Evolutionary conservation across 1,140 invertebrate species (phyloP).

Genomic region (Ceratosolen fusciceps): DNA sequence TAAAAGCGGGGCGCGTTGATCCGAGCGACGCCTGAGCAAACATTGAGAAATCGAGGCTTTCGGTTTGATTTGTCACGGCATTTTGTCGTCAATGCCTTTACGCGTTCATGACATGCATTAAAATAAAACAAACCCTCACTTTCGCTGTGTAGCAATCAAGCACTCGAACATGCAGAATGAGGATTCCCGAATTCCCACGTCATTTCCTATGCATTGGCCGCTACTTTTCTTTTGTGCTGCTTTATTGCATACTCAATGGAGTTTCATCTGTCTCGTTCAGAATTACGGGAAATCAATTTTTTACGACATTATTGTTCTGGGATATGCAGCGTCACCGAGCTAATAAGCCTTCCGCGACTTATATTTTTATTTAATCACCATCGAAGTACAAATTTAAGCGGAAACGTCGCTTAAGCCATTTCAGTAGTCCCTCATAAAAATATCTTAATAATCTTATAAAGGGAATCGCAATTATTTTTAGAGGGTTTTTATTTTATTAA

Average conservation of each 20-base stretch:
- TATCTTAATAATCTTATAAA: too few relatives aligned
- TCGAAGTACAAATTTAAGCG: too few relatives aligned
- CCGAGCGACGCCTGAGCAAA: background rate
- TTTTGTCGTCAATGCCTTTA: slow-evolving; percentile 35
- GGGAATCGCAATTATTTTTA: too few relatives aligned
- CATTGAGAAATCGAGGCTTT: slow-evolving; percentile 30
- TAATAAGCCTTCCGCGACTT: background rate
- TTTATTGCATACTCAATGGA: slow-evolving; percentile 11
- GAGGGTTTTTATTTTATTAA: too few relatives aligned
- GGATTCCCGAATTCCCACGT: slow-evolving; percentile 18
- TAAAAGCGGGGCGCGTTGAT: background rate
- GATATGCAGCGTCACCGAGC: background rate
- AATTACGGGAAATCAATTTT: background rate
- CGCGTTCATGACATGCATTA: slow-evolving; percentile 54
- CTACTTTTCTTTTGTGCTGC: slow-evolving; percentile 46
- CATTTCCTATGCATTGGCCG: slow-evolving; percentile 59
- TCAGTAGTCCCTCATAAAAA: too few relatives aligned
- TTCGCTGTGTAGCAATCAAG: slow-evolving; percentile 16
- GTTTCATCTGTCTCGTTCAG: background rate
- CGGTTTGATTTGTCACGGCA: slow-evolving; percentile 18
- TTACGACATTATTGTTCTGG: background rate
- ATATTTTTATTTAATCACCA: background rate
- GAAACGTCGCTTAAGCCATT: too few relatives aligned
- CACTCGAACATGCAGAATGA: background rate
- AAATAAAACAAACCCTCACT: slow-evolving; percentile 52